Percentiles rank a stretch among this genome's conserved stretches.
These are phyloP conservation scores for Coenonympha glycerion DNA, from an alignment of 2,888 invertebrate species.

Conservation along the genomic window DNA sequence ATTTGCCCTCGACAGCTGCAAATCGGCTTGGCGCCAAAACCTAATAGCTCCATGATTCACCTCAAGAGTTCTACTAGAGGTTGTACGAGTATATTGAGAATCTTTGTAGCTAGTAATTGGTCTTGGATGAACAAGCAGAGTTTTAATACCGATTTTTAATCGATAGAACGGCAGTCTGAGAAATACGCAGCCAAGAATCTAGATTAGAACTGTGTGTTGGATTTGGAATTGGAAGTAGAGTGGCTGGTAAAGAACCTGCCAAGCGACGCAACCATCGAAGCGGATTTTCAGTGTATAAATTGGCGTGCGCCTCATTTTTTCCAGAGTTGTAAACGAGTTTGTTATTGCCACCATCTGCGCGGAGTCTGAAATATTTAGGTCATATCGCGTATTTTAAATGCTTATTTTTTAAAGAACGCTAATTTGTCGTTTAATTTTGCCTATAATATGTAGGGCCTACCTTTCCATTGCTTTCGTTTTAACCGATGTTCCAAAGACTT, in stretches of 20 bases:
- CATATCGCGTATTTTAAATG: conserved; percentile 17
- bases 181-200: not conserved
- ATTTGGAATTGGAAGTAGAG: too few relatives aligned
- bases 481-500: too few relatives aligned
- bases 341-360: conserved; percentile 21
- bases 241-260: not conserved
- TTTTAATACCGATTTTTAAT: not conserved
- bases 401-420: not conserved
- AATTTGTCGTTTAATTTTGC: not conserved
- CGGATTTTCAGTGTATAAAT: conserved; percentile 17
- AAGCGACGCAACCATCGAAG: not conserved
- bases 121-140: too few relatives aligned
- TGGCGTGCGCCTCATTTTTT: conserved; percentile 13
- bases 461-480: not conserved
- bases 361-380: conserved; percentile 18
- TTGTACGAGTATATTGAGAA: conserved; percentile 4
- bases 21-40: conserved; percentile 49
- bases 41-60: conserved; percentile 2
- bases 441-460: not conserved
- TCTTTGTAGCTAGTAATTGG: conserved; percentile 18
- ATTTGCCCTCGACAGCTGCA: conserved; percentile 39
- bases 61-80: not conserved
- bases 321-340: conserved; percentile 16
- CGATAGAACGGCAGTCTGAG: not conserved
- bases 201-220: too few relatives aligned